Evolutionary conservation across 2,113 vertebrate species (phyloP).

Genomic region (Hippocampus comes): DNA sequence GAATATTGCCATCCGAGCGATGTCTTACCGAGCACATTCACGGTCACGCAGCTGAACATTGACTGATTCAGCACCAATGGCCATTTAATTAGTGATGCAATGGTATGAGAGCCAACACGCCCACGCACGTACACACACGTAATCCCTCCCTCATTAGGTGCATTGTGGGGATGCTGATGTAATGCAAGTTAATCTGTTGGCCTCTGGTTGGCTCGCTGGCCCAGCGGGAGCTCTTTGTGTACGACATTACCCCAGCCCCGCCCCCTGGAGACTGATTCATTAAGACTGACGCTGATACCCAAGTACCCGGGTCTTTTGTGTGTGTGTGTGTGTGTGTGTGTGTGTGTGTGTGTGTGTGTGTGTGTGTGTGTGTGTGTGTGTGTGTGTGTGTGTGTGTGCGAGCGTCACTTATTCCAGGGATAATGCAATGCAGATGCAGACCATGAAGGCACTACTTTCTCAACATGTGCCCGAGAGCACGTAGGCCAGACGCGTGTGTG

Average conservation of each 20-base stretch:
- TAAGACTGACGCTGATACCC: constrained; percentile 73
- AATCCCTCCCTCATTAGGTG: constrained; percentile 74
- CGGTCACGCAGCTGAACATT: constrained; percentile 1
- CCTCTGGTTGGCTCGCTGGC: constrained; percentile 66
- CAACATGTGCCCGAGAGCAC: constrained; percentile 66
- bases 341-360: constrained; percentile 25
- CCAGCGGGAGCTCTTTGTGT: constrained; percentile 66
- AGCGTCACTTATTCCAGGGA: constrained; percentile 50
- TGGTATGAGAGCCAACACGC: constrained; percentile 46
- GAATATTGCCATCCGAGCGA: too few relatives aligned
- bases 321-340: constrained; percentile 54
- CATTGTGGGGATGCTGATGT: constrained; percentile 78
- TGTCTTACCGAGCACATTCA: not conserved
- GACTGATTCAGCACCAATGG: constrained; percentile 66
- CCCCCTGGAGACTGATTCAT: constrained; percentile 77
- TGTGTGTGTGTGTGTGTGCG: constrained; percentile 29
- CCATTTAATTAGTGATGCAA: constrained; percentile 70
- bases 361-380: constrained; percentile 39
- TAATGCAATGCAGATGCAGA: constrained; percentile 54
- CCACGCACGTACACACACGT: constrained; percentile 34
- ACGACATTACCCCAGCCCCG: constrained; percentile 64
- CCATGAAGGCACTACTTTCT: constrained; percentile 61
- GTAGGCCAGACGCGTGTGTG: constrained; percentile 51
- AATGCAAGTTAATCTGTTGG: constrained; percentile 79
- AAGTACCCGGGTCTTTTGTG: constrained; percentile 61